These are phyloP conservation scores for Acronicta psi DNA, from an alignment of 2,888 invertebrate genomes.

Conservation along the genomic window DNA sequence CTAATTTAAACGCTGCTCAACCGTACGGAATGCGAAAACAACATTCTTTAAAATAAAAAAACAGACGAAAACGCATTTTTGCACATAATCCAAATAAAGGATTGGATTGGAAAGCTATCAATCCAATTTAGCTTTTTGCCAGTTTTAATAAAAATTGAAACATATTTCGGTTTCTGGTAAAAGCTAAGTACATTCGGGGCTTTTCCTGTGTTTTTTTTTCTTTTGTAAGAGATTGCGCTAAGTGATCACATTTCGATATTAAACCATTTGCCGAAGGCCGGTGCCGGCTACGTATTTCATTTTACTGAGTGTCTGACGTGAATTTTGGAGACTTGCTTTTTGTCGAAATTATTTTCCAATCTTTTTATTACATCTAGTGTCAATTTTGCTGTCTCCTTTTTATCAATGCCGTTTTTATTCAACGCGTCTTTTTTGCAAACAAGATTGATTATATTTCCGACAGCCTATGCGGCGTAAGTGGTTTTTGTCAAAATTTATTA, in stretches of 20 bases:
- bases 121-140: conserved; percentile 75
- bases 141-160: conserved; percentile 82
- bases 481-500: conserved; percentile 36
- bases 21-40: conserved; percentile 48
- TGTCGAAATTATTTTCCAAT: conserved; percentile 86
- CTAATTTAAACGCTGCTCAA: conserved; percentile 56
- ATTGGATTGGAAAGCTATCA: conserved; percentile 74
- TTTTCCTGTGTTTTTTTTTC: conserved; percentile 82
- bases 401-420: conserved; percentile 56
- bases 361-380: conserved; percentile 82
- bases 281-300: conserved; percentile 88
- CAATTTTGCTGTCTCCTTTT: conserved; percentile 72
- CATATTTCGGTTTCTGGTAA: conserved; percentile 84
- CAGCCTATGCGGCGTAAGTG: conserved; percentile 32
- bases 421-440: conserved; percentile 49
- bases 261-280: conserved; percentile 88
- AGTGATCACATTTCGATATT: conserved; percentile 90
- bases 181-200: conserved; percentile 82
- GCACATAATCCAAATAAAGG: conserved; percentile 66
- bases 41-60: conserved; percentile 47
- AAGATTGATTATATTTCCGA: conserved; percentile 49
- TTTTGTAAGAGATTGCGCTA: conserved; percentile 89
- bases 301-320: conserved; percentile 88
- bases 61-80: conserved; percentile 54
- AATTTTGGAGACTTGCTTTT: conserved; percentile 87